Evolutionary conservation across 2,888 invertebrate species (phyloP), one percentile per base, ranked within the genome.

Genomic region (Serripes groenlandicus): DNA sequence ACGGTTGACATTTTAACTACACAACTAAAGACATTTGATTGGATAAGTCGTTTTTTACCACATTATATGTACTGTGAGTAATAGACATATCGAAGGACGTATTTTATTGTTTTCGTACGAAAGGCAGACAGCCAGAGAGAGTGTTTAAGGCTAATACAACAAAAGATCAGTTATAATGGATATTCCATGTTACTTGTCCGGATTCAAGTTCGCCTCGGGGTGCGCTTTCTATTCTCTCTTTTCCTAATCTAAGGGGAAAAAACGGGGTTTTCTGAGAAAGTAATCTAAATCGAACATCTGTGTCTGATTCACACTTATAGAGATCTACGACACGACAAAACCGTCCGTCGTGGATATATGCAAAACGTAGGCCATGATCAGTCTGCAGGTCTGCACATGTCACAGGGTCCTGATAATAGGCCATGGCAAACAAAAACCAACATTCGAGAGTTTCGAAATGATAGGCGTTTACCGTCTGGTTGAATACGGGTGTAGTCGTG

Each of bases 151-250:
- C 58, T 23, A 15, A 58, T 28, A 28, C 32, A 34, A 60, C 21
- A 62, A 21, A 11, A 1, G 56, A 56, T 56, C 56, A 1, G n/a
- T 7, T 34, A 62, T 62, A 62, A 62, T 62, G 62, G 62, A 62
- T 62, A 62, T 62, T 62, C 62, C 62, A 62, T 62, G 62, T 62
- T 62, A 0, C 32, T 34, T 34, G 32, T 32, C 62, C 18, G 21
- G 34, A 32, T 7, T 32, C 18, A 34, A 32, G 30, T 23, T 62
- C n/a, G n/a, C 30, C 23, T 4, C 23, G n/a, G n/a, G 62, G 34
- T 32, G 62, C 32, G 34, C 11, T 62, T 5, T 18, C n/a, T 21
- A 21, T 62, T 3, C 62, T 62, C 34, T 5, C 3, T 32, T 21
- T 34, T 34, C 62, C 11, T 11, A 34, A 62, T 28, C 32, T 21